phyloP scores from a whole-genome alignment of 1,140 invertebrate genomes.

The Latrodectus geometricus region DNA sequence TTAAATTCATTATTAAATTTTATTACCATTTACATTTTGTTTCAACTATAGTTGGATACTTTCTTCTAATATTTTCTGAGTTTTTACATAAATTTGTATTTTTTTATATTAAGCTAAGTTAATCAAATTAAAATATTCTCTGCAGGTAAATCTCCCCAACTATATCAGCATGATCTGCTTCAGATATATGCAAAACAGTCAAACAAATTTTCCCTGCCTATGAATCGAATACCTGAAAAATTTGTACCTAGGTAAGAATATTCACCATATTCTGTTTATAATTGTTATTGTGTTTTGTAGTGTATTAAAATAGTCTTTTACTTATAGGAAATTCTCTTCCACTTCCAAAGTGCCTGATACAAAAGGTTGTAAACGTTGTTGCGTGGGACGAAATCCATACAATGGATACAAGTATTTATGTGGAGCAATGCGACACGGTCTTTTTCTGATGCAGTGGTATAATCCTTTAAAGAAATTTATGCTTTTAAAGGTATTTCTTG shows the following conservation, averaged over 20 bases:
- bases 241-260: slow-evolving; percentile 80
- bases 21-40: no score
- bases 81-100: no score
- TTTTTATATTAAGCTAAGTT: no score
- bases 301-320: neutral
- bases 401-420: slow-evolving; percentile 98
- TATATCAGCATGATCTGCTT: slow-evolving; percentile 95
- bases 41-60: no score
- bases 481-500: slow-evolving; percentile 86
- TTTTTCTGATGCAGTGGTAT: slow-evolving; percentile 99
- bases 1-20: no score
- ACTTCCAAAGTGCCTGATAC: slow-evolving; percentile 96
- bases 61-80: no score
- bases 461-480: slow-evolving; percentile 99
- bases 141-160: slow-evolving; percentile 91
- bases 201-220: slow-evolving; percentile 88
- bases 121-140: slow-evolving; percentile 34
- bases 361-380: slow-evolving; percentile 92
- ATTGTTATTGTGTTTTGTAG: neutral
- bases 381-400: slow-evolving; percentile 95
- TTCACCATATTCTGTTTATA: neutral
- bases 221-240: slow-evolving; percentile 94
- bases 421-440: slow-evolving; percentile 88
- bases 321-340: slow-evolving; percentile 83
- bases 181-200: slow-evolving; percentile 83